Evolutionary conservation across 2,113 vertebrate species (phyloP).

Genomic region (Oryzias woworae): DNA sequence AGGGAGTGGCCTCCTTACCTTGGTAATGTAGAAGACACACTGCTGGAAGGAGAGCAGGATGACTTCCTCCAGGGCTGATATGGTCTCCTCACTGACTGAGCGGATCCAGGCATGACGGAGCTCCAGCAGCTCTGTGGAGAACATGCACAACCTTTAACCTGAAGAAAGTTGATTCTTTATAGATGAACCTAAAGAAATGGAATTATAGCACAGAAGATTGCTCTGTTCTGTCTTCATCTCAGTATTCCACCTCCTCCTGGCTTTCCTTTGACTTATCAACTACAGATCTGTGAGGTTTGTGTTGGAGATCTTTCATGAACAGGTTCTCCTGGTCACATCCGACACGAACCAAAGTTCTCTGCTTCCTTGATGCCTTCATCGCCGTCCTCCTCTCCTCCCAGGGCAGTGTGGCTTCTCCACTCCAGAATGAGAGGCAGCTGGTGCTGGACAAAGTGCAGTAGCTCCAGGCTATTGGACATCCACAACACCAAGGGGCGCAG

Average conservation of each 20-base stretch:
- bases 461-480: slow-evolving; percentile 81
- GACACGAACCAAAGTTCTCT: slow-evolving; percentile 58
- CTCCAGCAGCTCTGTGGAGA: slow-evolving; percentile 64
- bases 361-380: slow-evolving; percentile 44
- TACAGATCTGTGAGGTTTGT: neutral
- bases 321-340: neutral
- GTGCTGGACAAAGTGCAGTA: slow-evolving; percentile 79
- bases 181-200: neutral
- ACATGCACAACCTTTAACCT: neutral
- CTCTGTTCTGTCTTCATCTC: too few species aligned
- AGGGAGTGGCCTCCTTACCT: slow-evolving; percentile 48
- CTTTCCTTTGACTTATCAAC: too few species aligned
- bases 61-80: slow-evolving; percentile 79
- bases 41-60: slow-evolving; percentile 83
- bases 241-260: too few species aligned
- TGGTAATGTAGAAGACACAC: slow-evolving; percentile 83
- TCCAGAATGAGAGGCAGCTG: slow-evolving; percentile 74
- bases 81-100: slow-evolving; percentile 75
- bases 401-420: slow-evolving; percentile 59
- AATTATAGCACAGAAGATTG: too few species aligned
- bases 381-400: slow-evolving; percentile 35
- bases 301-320: neutral
- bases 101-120: slow-evolving; percentile 61
- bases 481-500: slow-evolving; percentile 77
- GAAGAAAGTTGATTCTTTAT: too few species aligned